Conservation (phyloP, 2,888 invertebrate genomes). For the Polymixis lichenea region DNA sequence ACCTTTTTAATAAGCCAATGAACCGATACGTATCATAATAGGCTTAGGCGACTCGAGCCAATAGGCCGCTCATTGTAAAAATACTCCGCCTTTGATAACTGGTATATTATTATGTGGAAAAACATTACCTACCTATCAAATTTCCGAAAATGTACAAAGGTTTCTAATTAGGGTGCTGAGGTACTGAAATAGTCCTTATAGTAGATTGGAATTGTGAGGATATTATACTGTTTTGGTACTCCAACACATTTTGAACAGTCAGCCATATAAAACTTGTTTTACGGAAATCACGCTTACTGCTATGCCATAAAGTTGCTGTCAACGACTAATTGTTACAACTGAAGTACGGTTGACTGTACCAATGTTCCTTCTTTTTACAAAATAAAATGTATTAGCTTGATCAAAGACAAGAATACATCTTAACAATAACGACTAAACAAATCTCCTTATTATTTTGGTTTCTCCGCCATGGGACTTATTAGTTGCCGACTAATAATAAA, state of each 20-base stretch:
- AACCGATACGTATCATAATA: slow-evolving; percentile 39
- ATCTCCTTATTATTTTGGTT: not conserved
- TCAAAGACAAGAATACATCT: not conserved
- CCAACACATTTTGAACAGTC: too few species aligned
- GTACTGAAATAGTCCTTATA: not conserved
- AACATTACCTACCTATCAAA: slow-evolving; percentile 10
- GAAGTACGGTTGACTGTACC: too few species aligned
- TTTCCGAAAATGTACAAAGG: not conserved
- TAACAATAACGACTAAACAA: not conserved
- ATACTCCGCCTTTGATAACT: slow-evolving; percentile 40
- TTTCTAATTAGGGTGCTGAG: not conserved
- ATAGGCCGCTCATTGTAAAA: slow-evolving; percentile 31
- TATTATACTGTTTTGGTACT: too few species aligned
- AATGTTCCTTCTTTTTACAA: not conserved
- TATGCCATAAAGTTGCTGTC: too few species aligned
- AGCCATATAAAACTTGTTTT: too few species aligned
- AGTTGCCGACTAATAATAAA: not conserved
- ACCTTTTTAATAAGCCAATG: slow-evolving; percentile 59
- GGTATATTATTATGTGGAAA: not conserved
- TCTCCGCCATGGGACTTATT: not conserved
- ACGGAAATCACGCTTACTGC: not conserved
- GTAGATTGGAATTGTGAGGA: not conserved
- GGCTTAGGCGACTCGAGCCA: slow-evolving; percentile 10
- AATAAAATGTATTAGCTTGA: not conserved
- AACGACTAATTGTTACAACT: not conserved